These are phyloP conservation scores for Gouania willdenowi DNA, from an alignment of 2,797 vertebrate species.

Conservation along the genomic window DNA sequence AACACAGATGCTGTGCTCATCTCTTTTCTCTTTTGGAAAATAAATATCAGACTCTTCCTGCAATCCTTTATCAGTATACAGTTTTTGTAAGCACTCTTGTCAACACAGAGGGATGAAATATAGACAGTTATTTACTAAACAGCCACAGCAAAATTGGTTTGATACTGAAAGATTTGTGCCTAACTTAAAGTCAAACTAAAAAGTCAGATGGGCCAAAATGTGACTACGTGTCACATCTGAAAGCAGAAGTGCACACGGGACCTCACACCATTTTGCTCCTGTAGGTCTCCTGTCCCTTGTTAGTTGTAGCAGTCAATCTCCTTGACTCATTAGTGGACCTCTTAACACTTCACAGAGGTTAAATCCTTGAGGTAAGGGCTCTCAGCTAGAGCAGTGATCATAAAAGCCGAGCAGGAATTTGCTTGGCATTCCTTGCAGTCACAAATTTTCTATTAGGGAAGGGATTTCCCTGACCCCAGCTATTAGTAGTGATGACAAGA, in stretches of 20 bases:
- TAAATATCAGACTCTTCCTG: conserved; percentile 22
- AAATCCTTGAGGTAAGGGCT: conserved; percentile 62
- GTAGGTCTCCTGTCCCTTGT: conserved; percentile 36
- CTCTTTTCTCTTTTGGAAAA: conserved; percentile 40
- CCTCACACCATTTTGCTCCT: conserved; percentile 8
- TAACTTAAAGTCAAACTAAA: too few species aligned
- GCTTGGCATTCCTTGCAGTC: conserved; percentile 61
- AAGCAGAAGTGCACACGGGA: neutral
- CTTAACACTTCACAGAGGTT: conserved; percentile 64
- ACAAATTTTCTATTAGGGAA: conserved; percentile 45
- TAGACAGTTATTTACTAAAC: conserved; percentile 6
- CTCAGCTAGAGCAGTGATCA: conserved; percentile 52
- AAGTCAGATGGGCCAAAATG: too few species aligned
- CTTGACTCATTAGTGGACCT: conserved; percentile 59
- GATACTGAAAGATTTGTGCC: too few species aligned
- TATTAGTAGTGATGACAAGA: conserved; percentile 45
- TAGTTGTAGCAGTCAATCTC: conserved; percentile 37
- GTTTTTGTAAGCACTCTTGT: too few species aligned
- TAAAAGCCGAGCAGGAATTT: conserved; percentile 71
- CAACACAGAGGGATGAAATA: too few species aligned
- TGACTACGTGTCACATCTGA: too few species aligned
- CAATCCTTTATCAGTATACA: neutral
- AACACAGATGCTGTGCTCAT: too few species aligned
- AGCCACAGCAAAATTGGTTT: neutral
- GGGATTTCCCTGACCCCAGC: conserved; percentile 35